phyloP scores from a whole-genome alignment of 53 echinoderm and acorn worm species.

The Actinopyga echinites region DNA sequence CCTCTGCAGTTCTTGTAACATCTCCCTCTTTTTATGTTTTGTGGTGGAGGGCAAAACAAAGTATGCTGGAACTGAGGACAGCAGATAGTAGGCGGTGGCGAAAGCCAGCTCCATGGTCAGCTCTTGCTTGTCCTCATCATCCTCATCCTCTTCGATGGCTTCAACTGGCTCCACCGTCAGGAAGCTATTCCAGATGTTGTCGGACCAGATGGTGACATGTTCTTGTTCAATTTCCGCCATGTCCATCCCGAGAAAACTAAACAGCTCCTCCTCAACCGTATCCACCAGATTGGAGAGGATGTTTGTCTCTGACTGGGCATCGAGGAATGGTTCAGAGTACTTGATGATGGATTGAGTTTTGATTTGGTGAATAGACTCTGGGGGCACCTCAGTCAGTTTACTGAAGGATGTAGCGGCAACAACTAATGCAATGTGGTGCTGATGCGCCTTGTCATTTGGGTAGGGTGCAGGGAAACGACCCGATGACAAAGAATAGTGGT shows the following conservation, averaged over 20 bases:
- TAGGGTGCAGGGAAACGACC: conserved; percentile 70
- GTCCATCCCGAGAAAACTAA: conserved; percentile 65
- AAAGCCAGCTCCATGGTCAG: conserved; percentile 67
- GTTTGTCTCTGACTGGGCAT: conserved; percentile 61
- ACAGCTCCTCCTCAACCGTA: conserved; percentile 76
- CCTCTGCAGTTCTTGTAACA: conserved; percentile 79
- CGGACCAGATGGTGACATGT: conserved; percentile 78
- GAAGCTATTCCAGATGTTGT: conserved; percentile 89
- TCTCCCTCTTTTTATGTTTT: conserved; percentile 71
- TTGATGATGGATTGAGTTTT: conserved; percentile 66
- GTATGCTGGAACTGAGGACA: conserved; percentile 82
- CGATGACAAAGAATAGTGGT: conserved; percentile 65
- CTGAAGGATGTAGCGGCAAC: conserved; percentile 68
- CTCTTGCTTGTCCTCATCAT: conserved; percentile 44
- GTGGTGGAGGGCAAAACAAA: conserved; percentile 69
- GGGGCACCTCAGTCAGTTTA: conserved; percentile 68
- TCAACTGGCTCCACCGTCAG: conserved; percentile 54
- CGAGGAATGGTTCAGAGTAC: conserved; percentile 79
- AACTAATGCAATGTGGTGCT: conserved; percentile 74
- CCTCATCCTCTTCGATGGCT: conserved; percentile 22
- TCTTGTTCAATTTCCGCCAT: conserved; percentile 64
- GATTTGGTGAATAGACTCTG: conserved; percentile 65
- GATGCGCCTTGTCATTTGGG: conserved; percentile 57
- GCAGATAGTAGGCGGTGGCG: conserved; percentile 79
- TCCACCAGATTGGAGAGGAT: conserved; percentile 74